These are phyloP conservation scores for Astreopora myriophthalma DNA, from an alignment of 64 coral and sea anemone genomes.

Conservation along the genomic window DNA sequence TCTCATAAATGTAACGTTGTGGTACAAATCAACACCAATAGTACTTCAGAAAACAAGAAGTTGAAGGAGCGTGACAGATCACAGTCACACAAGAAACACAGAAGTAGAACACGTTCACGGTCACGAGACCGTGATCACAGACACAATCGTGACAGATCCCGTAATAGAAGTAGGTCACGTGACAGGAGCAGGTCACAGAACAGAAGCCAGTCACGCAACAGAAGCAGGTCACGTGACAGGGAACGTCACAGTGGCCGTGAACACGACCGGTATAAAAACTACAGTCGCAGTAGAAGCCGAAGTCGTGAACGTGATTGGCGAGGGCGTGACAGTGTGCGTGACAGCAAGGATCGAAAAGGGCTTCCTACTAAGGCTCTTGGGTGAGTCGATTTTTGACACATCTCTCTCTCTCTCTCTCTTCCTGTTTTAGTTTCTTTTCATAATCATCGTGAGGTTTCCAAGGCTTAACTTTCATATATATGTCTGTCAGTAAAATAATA, in stretches of 20 bases:
- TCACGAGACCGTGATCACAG: conserved; percentile 74
- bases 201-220: conserved; percentile 63
- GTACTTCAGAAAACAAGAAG: conserved; percentile 37
- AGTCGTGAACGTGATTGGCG: conserved; percentile 64
- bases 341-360: conserved; percentile 53
- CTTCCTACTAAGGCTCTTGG: conserved; percentile 7
- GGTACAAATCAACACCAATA: conserved; percentile 42
- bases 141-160: conserved; percentile 69
- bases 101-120: conserved; percentile 67
- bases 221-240: conserved; percentile 70
- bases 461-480: no score
- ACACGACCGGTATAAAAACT: conserved; percentile 49
- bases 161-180: conserved; percentile 57
- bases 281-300: conserved; percentile 62
- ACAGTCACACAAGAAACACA: conserved; percentile 56
- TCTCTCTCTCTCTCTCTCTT: not conserved
- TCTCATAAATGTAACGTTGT: not conserved
- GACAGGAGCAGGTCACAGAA: conserved; percentile 65
- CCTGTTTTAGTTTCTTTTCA: no score
- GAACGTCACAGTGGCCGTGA: conserved; percentile 41
- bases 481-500: no score
- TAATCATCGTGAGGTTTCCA: no score
- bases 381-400: not conserved
- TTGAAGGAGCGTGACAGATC: conserved; percentile 57
- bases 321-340: conserved; percentile 42